These are phyloP conservation scores for Otus scops DNA, from an alignment of 2,797 vertebrate species.

Conservation along the genomic window DNA sequence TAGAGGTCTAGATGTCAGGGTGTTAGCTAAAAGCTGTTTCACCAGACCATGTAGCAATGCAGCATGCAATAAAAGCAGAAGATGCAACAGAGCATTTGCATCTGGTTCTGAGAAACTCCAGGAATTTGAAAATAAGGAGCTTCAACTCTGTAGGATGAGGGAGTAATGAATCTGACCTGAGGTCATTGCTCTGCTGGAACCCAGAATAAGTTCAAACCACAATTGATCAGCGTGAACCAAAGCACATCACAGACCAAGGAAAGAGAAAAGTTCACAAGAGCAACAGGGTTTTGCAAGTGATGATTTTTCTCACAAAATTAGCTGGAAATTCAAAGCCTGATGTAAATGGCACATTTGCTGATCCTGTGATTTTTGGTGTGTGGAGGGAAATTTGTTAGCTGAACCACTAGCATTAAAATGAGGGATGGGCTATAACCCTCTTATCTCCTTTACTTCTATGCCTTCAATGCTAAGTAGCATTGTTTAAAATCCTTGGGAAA, in stretches of 20 bases:
- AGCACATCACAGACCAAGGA: background rate
- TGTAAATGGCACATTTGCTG: background rate
- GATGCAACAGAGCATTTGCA: background rate
- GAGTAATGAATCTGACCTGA: background rate
- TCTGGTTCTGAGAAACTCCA: background rate
- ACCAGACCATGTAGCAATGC: accelerated
- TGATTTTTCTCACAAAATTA: background rate
- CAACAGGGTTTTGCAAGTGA: background rate
- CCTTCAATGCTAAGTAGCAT: background rate
- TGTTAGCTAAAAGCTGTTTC: background rate
- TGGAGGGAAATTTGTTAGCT: background rate
- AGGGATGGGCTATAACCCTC: accelerated
- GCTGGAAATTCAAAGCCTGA: background rate
- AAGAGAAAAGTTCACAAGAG: background rate
- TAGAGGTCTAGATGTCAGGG: background rate
- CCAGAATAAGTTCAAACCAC: background rate
- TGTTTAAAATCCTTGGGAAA: background rate
- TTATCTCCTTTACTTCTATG: background rate
- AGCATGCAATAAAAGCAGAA: background rate
- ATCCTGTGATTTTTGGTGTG: background rate
- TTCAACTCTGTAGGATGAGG: background rate
- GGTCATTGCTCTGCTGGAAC: background rate
- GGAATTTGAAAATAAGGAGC: background rate
- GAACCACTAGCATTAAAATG: background rate
- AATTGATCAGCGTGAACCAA: background rate